Percentiles rank a stretch among this genome's conserved stretches.
phyloP scores from a whole-genome alignment of 2,113 vertebrate species.

The Acanthochromis polyacanthus region DNA sequence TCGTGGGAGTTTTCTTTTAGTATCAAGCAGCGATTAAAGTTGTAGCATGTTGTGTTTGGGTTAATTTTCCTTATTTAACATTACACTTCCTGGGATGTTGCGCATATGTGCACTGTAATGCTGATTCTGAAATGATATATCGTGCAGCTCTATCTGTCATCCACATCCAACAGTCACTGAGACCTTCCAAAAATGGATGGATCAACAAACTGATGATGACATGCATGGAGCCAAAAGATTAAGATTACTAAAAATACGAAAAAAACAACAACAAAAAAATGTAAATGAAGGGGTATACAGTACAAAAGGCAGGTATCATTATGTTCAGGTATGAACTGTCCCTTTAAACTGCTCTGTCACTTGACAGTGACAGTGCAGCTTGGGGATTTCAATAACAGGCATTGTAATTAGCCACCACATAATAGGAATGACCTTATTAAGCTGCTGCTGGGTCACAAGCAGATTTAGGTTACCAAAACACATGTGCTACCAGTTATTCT shows the following conservation, averaged over 20 bases:
- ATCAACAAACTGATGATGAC: neutral
- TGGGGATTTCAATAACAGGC: constrained; percentile 56
- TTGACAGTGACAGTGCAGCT: constrained; percentile 52
- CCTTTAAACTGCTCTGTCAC: constrained; percentile 56
- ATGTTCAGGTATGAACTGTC: constrained; percentile 16
- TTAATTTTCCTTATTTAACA: no score
- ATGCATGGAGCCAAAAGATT: neutral
- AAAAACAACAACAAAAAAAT: neutral
- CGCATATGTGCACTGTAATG: no score
- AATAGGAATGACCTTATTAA: constrained; percentile 71
- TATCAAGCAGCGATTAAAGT: no score
- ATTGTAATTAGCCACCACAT: constrained; percentile 70
- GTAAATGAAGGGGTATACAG: neutral
- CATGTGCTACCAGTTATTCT: constrained; percentile 24
- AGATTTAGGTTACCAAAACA: constrained; percentile 68
- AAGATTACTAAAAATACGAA: neutral
- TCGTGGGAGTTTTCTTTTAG: no score
- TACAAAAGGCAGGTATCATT: neutral
- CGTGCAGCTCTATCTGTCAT: no score
- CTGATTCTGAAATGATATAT: no score
- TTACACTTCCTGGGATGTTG: no score
- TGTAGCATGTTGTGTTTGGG: no score
- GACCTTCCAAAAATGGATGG: neutral
- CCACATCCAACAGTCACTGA: neutral
- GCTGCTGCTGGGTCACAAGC: constrained; percentile 55